Conservation (phyloP, 2,113 vertebrate species). For the human region GRCh38 chr2:47046001-47046500, state of each 20-base stretch:
- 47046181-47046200: rapidly evolving
- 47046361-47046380: constrained; percentile 94
- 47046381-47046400: constrained; percentile 92
- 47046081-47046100: not conserved
- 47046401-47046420: constrained; percentile 91
- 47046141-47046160: not conserved
- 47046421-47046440: constrained; percentile 90
- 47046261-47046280: rapidly evolving
- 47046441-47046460: not conserved
- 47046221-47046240: not conserved
- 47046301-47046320: constrained; percentile 88
- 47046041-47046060: rapidly evolving
- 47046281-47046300: not conserved
- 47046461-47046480: not conserved
- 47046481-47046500: not conserved
- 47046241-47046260: not conserved
- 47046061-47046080: rapidly evolving
- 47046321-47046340: constrained; percentile 96
- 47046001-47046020: not conserved
- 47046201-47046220: not conserved
- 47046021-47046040: not conserved
- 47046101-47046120: not conserved
- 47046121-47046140: not conserved
- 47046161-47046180: rapidly evolving
- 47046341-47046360: constrained; percentile 91